phyloP scores from a whole-genome alignment of 2,888 invertebrate species.

The Incurvaria masculella region DNA sequence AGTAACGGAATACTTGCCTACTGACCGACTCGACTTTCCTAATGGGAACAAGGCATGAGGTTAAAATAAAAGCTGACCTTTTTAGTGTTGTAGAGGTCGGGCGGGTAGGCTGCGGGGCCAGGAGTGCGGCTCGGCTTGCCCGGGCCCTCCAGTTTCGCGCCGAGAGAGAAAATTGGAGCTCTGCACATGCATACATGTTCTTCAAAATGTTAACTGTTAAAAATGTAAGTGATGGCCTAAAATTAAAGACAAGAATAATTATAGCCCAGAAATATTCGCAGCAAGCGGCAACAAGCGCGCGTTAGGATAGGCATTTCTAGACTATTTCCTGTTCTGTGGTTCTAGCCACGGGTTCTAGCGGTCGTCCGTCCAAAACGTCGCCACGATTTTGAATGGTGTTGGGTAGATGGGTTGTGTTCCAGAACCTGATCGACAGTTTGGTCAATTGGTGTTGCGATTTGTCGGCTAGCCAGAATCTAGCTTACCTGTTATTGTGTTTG shows the following conservation, averaged over 20 bases:
- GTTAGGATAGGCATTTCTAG: no score
- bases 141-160: constrained; percentile 27
- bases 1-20: neutral
- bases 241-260: no score
- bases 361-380: no score
- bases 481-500: neutral
- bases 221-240: neutral
- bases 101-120: constrained; percentile 49
- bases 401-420: neutral
- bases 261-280: no score
- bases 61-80: constrained; percentile 19
- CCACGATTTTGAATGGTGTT: neutral
- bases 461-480: neutral
- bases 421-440: neutral
- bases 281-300: no score
- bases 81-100: constrained; percentile 41
- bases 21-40: neutral
- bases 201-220: no score
- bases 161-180: constrained; percentile 41
- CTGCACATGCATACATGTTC: no score
- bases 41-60: neutral
- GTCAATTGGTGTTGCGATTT: neutral
- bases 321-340: no score
- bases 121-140: constrained; percentile 29
- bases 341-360: no score